phyloP scores from a whole-genome alignment of 2,113 vertebrate species.

The Procavia capensis region DNA sequence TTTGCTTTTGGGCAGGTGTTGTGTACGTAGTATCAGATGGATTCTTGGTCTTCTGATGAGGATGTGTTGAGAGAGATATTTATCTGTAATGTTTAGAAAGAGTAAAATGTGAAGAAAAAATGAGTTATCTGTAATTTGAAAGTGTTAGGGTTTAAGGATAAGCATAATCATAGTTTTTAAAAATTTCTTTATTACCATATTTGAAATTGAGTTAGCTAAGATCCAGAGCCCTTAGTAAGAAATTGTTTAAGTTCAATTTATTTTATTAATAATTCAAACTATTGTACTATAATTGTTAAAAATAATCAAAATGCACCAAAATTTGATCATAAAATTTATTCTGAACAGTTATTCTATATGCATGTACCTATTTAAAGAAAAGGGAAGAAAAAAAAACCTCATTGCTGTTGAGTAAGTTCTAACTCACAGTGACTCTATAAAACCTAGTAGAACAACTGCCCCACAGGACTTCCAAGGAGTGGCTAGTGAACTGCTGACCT shows the following conservation, averaged over 20 bases:
- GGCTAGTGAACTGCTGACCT: too few relatives aligned
- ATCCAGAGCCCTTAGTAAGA: not conserved
- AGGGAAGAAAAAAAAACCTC: too few relatives aligned
- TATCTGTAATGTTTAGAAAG: conserved; percentile 2
- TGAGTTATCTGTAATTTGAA: not conserved
- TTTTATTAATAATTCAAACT: not conserved
- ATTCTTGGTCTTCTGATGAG: conserved; percentile 29
- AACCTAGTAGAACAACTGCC: too few relatives aligned
- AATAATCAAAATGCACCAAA: not conserved
- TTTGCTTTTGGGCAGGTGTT: too few relatives aligned
- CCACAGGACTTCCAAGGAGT: too few relatives aligned
- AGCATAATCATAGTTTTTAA: not conserved
- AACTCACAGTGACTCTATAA: too few relatives aligned
- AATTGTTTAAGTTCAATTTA: not conserved
- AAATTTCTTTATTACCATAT: not conserved
- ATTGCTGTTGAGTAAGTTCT: too few relatives aligned
- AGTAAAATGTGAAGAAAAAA: conserved; percentile 34
- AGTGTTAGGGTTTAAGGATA: conserved; percentile 10
- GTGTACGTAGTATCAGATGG: too few relatives aligned
- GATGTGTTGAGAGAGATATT: not conserved
- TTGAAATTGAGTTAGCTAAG: conserved; percentile 1
- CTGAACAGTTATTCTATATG: not conserved
- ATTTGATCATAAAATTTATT: not conserved
- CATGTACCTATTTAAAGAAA: not conserved
- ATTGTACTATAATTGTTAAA: not conserved